Percentiles rank a stretch among this genome's conserved stretches.
phyloP scores from a whole-genome alignment of 2,888 invertebrate genomes.

The Eilema griseolum region DNA sequence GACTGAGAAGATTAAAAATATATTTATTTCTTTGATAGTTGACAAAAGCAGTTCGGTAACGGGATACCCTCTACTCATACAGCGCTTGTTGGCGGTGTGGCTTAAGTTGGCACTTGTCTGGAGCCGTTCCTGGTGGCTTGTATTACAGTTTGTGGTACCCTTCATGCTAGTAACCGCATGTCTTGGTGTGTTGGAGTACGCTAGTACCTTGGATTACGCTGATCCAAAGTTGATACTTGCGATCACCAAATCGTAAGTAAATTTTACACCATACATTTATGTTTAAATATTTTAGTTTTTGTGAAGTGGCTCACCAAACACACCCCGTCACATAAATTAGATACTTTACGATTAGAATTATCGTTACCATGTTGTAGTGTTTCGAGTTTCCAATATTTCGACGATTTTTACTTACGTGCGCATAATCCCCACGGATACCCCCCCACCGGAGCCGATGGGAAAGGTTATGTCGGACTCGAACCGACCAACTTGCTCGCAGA shows the following conservation, averaged over 20 bases:
- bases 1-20: too few relatives aligned
- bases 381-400: too few relatives aligned
- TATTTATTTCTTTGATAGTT: constrained; percentile 54
- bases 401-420: too few relatives aligned
- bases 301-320: too few relatives aligned
- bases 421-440: too few relatives aligned
- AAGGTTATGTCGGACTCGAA: too few relatives aligned
- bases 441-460: too few relatives aligned
- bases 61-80: constrained; percentile 73
- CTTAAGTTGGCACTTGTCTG: constrained; percentile 89
- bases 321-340: too few relatives aligned
- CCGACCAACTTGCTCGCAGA: too few relatives aligned
- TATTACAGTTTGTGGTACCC: constrained; percentile 90
- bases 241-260: constrained; percentile 74
- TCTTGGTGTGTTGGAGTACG: constrained; percentile 76
- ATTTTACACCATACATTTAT: background rate
- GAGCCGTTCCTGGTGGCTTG: constrained; percentile 89
- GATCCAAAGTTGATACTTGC: constrained; percentile 86
- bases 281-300: background rate
- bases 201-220: constrained; percentile 69
- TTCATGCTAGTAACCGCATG: constrained; percentile 88
- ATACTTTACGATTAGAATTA: too few relatives aligned
- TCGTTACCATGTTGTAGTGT: too few relatives aligned
- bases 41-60: constrained; percentile 59
- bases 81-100: constrained; percentile 90